Percentiles rank a stretch among this genome's conserved stretches.
Conservation (phyloP, 2,113 vertebrate genomes). For the Mormoops blainvillei region DNA sequence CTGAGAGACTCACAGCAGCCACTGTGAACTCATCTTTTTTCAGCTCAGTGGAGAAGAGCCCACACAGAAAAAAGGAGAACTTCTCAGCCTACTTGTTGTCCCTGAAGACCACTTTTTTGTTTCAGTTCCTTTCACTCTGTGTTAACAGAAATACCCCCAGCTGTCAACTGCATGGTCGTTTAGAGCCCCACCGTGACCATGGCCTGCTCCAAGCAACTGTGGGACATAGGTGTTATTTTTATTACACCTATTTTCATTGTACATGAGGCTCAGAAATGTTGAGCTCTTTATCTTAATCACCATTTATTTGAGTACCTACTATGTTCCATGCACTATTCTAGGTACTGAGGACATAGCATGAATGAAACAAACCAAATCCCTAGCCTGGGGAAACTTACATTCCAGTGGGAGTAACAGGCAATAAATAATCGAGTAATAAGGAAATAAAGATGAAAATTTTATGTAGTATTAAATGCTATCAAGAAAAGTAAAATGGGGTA, state of each 20-base stretch:
- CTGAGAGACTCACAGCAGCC: not conserved
- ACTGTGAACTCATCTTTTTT: not conserved
- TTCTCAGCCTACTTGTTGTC: not conserved
- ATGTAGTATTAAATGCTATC: not conserved
- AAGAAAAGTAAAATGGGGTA: not conserved
- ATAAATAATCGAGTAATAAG: not conserved
- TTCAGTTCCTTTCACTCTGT: constrained; percentile 46
- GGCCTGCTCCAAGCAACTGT: not conserved
- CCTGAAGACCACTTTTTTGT: not conserved
- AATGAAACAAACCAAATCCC: not conserved
- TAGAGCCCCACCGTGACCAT: not conserved
- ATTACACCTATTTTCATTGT: not conserved
- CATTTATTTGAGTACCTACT: not conserved
- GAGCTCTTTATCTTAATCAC: not conserved
- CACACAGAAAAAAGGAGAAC: not conserved
- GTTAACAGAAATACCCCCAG: not conserved
- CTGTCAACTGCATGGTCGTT: not conserved
- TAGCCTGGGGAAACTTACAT: not conserved
- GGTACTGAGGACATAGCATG: too few relatives aligned
- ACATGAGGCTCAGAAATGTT: not conserved
- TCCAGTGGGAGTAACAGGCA: not conserved
- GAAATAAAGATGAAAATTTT: not conserved
- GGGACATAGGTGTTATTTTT: not conserved
- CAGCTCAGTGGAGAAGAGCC: not conserved
- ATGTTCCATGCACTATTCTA: not conserved